Evolutionary conservation across 2,888 invertebrate species (phyloP).

Genomic region (Marasmarcha lunaedactyla): DNA sequence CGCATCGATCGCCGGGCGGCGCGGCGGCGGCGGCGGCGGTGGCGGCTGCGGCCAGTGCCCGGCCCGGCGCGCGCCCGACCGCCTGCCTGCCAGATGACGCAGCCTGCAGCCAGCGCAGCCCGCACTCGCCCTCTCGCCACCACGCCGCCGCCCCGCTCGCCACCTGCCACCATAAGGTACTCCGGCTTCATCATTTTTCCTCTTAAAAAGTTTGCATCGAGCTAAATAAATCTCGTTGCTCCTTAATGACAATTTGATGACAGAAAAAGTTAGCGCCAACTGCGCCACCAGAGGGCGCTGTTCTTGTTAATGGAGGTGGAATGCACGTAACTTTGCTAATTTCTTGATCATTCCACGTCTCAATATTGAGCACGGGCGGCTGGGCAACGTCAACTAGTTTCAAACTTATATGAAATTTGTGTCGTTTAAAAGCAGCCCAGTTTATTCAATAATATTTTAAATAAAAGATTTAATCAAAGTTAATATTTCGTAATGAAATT

Average conservation of each 20-base stretch:
- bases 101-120: constrained; percentile 35
- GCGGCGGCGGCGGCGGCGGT: constrained; percentile 31
- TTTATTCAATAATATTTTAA: too few relatives aligned
- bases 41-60: constrained; percentile 47
- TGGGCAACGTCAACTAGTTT: too few relatives aligned
- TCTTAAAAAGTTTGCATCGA: constrained; percentile 28
- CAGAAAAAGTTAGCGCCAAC: background rate
- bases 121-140: constrained; percentile 33
- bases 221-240: background rate
- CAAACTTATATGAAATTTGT: too few relatives aligned
- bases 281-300: too few relatives aligned
- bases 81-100: constrained; percentile 67
- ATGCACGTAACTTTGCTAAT: background rate
- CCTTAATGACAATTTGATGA: background rate
- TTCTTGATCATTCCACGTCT: too few relatives aligned
- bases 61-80: constrained; percentile 49
- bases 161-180: constrained; percentile 53
- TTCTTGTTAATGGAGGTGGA: background rate
- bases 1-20: constrained; percentile 34
- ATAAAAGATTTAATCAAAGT: too few relatives aligned
- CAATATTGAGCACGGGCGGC: too few relatives aligned
- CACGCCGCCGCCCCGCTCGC: constrained; percentile 35
- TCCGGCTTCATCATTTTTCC: constrained; percentile 28
- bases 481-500: too few relatives aligned
- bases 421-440: too few relatives aligned